Conservation (phyloP, 2,113 vertebrate species). For the Psophia crepitans region DNA sequence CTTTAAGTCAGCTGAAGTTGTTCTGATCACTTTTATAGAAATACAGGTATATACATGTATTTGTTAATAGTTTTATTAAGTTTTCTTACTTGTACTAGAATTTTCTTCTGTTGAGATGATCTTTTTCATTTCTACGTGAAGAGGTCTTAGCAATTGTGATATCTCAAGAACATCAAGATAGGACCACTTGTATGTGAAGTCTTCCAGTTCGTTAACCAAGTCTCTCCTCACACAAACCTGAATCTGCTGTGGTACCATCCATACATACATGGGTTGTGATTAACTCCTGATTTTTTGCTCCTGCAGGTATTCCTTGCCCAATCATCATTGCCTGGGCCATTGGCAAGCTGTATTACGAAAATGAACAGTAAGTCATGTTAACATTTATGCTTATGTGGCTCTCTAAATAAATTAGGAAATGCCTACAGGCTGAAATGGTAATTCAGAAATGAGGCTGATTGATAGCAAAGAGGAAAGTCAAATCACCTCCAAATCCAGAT, state of each 20-base stretch:
- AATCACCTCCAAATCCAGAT: not conserved
- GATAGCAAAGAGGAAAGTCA: not conserved
- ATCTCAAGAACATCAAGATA: not conserved
- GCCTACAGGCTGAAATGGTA: not conserved
- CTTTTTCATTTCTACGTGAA: not conserved
- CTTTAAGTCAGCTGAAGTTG: not conserved
- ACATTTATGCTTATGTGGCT: not conserved
- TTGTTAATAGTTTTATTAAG: not conserved
- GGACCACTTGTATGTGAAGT: not conserved
- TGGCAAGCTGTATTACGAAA: conserved; percentile 90
- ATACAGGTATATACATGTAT: fast-evolving
- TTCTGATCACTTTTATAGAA: not conserved
- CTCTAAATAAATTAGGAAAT: not conserved
- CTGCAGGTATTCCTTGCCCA: conserved; percentile 88
- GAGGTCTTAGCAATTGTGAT: not conserved
- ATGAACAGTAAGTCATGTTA: conserved; percentile 85
- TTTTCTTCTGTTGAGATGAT: not conserved
- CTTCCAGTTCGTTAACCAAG: not conserved
- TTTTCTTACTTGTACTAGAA: not conserved
- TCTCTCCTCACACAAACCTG: not conserved
- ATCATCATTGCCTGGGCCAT: conserved; percentile 91
- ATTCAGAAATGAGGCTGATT: not conserved
- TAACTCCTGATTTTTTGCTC: not conserved
- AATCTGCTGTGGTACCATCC: not conserved
- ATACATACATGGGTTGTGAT: not conserved